Conservation (phyloP, 2,888 invertebrate species). For the Drosophila pseudotalamancana region DNA sequence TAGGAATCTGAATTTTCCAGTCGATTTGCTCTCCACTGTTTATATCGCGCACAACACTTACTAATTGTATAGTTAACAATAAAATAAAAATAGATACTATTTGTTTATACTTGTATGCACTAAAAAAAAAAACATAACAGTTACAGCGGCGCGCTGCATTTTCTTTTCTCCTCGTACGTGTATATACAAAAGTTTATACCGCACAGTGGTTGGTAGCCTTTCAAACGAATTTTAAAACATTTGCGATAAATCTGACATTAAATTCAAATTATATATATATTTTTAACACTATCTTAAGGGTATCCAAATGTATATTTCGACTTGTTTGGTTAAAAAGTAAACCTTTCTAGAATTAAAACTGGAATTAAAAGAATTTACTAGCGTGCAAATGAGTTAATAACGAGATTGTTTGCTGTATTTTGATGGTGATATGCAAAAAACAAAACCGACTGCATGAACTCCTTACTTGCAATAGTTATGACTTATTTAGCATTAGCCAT, state of each 20-base stretch:
- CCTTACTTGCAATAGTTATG: neutral
- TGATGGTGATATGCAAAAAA: neutral
- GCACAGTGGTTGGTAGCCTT: constrained; percentile 23
- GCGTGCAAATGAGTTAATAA: neutral
- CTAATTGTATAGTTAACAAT: constrained; percentile 59
- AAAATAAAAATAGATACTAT: constrained; percentile 21
- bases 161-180: constrained; percentile 6
- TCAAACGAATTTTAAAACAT: neutral
- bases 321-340: neutral
- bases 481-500: constrained; percentile 5
- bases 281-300: neutral
- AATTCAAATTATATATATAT: neutral
- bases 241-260: neutral
- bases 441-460: neutral
- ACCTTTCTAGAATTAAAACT: neutral
- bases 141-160: constrained; percentile 18
- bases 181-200: neutral
- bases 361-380: neutral
- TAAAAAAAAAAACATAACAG: constrained; percentile 26
- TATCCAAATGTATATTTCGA: neutral
- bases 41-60: constrained; percentile 20
- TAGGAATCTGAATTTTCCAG: constrained; percentile 46
- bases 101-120: constrained; percentile 62
- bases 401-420: neutral
- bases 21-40: constrained; percentile 4